These are phyloP conservation scores for Arbacia lixula DNA, from an alignment of 53 echinoderm and acorn worm genomes.

Conservation along the genomic window DNA sequence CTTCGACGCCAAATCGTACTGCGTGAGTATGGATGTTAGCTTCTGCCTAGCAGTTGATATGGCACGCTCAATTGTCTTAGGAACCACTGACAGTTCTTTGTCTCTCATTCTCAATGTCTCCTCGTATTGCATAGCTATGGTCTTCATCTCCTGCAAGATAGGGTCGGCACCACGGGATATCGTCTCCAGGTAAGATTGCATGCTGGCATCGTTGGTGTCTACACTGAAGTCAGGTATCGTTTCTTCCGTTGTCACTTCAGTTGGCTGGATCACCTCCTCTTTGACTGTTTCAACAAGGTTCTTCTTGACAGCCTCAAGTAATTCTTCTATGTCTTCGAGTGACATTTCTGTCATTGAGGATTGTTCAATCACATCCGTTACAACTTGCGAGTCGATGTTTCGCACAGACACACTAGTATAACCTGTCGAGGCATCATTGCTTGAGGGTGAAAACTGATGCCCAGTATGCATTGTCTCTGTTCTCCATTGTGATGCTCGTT, in stretches of 20 bases:
- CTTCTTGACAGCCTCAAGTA: constrained; percentile 50
- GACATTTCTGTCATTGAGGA: constrained; percentile 68
- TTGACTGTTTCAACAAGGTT: constrained; percentile 32
- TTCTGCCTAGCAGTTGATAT: constrained; percentile 32
- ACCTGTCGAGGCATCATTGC: neutral
- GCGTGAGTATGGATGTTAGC: constrained; percentile 18
- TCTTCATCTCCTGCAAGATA: constrained; percentile 68
- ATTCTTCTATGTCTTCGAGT: constrained; percentile 59
- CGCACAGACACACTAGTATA: neutral
- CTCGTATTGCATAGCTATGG: constrained; percentile 66
- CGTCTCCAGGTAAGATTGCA: constrained; percentile 57
- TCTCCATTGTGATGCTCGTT: constrained; percentile 32
- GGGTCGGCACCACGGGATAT: constrained; percentile 68
- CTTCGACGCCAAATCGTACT: constrained; percentile 10
- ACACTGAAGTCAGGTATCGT: constrained; percentile 32
- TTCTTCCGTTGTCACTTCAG: constrained; percentile 48
- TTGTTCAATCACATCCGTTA: constrained; percentile 24
- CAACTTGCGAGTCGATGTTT: constrained; percentile 22
- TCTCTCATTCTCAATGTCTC: constrained; percentile 27
- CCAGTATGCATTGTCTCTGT: neutral
- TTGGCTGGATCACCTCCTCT: constrained; percentile 61
- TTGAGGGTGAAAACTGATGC: constrained; percentile 25
- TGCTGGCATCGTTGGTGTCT: constrained; percentile 41
- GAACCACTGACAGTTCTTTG: constrained; percentile 33
- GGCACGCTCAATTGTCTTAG: constrained; percentile 30